phyloP scores from a whole-genome alignment of 2,888 invertebrate species.

The Cyclophora punctaria region DNA sequence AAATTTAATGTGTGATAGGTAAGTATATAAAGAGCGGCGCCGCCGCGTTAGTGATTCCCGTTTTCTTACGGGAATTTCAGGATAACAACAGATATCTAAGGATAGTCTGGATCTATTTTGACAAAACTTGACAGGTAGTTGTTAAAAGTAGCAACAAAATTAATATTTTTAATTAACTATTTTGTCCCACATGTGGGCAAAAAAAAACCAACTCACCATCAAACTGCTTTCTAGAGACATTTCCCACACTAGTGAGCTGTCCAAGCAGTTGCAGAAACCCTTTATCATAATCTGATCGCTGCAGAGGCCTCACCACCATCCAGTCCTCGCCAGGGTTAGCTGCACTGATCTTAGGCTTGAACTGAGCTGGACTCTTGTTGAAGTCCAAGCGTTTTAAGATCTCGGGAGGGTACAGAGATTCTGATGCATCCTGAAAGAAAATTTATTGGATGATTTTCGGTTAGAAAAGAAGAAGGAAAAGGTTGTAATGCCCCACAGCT shows the following conservation, averaged over 20 bases:
- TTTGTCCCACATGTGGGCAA: too few species aligned
- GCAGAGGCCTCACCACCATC: constrained; percentile 86
- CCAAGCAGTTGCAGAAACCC: constrained; percentile 87
- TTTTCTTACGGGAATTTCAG: too few species aligned
- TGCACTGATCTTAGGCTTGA: constrained; percentile 82
- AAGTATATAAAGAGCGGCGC: too few species aligned
- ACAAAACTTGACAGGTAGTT: too few species aligned
- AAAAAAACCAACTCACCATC: constrained; percentile 76
- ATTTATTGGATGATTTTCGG: neutral
- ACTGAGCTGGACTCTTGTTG: constrained; percentile 75
- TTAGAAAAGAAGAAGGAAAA: too few species aligned
- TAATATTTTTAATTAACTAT: too few species aligned
- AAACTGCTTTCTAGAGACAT: constrained; percentile 84
- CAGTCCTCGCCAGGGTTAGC: constrained; percentile 82
- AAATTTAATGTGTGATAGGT: too few species aligned
- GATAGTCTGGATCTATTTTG: too few species aligned
- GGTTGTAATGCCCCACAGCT: too few species aligned
- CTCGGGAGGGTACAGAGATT: constrained; percentile 79
- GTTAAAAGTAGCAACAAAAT: too few species aligned
- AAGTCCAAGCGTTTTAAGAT: constrained; percentile 80
- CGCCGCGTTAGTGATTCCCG: too few species aligned
- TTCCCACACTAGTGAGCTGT: constrained; percentile 90
- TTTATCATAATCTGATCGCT: constrained; percentile 86
- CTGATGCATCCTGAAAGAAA: constrained; percentile 57
- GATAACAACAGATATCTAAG: too few species aligned